Conservation (phyloP, 2,113 vertebrate genomes). For the Notothenia coriiceps region DNA sequence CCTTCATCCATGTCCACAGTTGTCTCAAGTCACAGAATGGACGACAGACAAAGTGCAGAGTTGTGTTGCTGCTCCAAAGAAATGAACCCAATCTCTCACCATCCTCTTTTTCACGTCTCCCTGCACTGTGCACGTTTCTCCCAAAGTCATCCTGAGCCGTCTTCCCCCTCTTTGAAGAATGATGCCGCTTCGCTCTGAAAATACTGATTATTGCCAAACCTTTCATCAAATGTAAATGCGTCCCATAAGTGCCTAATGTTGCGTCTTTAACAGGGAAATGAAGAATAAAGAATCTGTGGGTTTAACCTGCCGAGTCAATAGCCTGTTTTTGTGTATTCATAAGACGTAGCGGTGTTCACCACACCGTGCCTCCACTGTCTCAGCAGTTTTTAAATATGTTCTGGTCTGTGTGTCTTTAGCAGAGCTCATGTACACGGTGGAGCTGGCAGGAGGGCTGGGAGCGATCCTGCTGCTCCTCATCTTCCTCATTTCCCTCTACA, state of each 20-base stretch:
- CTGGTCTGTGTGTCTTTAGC: conserved; percentile 73
- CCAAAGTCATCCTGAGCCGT: conserved; percentile 59
- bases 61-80: conserved; percentile 52
- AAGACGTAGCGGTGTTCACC: background rate
- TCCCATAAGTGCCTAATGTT: conserved; percentile 24
- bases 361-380: background rate
- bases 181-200: conserved; percentile 47
- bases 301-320: background rate
- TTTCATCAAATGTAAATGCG: conserved; percentile 32
- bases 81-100: conserved; percentile 70
- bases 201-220: conserved; percentile 14
- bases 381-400: conserved; percentile 29
- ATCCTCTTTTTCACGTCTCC: conserved; percentile 34
- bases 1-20: conserved; percentile 57
- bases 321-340: background rate
- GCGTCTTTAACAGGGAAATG: conserved; percentile 15
- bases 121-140: conserved; percentile 53
- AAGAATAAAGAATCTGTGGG: background rate
- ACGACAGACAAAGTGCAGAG: conserved; percentile 55
- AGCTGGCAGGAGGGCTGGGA: conserved; percentile 97
- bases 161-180: conserved; percentile 35
- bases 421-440: conserved; percentile 97
- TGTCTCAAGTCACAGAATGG: conserved; percentile 44
- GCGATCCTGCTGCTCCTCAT: conserved; percentile 96
- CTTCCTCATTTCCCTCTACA: conserved; percentile 96